Conservation (phyloP, 2,888 invertebrate genomes). For the Chloroclystis v-ata region DNA sequence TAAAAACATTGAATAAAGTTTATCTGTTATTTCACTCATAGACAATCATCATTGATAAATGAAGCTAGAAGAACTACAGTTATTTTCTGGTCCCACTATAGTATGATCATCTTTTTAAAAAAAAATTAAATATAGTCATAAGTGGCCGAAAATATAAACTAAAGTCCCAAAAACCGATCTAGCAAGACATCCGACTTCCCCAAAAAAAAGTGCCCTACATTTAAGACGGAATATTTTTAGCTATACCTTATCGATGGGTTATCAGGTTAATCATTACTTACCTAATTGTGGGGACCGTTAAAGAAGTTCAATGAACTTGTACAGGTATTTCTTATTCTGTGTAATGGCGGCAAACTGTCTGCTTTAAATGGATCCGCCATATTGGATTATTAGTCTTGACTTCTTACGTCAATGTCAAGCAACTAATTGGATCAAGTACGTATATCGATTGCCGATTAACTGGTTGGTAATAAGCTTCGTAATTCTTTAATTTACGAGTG, state of each 20-base stretch:
- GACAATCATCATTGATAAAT: too few species aligned
- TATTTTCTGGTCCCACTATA: too few species aligned
- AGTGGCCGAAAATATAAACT: too few species aligned
- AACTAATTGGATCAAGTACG: too few species aligned
- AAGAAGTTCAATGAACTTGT: conserved; percentile 22
- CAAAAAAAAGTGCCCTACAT: conserved; percentile 4
- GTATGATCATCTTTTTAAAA: too few species aligned
- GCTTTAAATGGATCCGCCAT: conserved; percentile 9
- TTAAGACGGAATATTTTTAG: conserved; percentile 1
- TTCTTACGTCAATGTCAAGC: neutral
- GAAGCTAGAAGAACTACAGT: too few species aligned
- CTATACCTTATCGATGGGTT: conserved; percentile 10
- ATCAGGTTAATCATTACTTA: conserved; percentile 10
- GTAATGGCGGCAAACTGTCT: conserved; percentile 28
- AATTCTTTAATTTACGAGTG: too few species aligned
- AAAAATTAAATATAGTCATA: too few species aligned
- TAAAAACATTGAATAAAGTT: too few species aligned
- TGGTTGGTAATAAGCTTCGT: too few species aligned
- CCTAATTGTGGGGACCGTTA: conserved; percentile 19
- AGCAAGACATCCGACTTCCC: conserved; percentile 3
- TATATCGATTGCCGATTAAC: too few species aligned
- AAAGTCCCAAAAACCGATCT: neutral
- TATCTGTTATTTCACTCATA: too few species aligned
- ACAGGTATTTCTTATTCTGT: conserved; percentile 12
- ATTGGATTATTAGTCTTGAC: neutral